A percentile compares a stretch with the other conserved stretches of the same genome.
These are phyloP conservation scores for Pseudomyrmex sp. DNA, from an alignment of 1,140 invertebrate species.

Conservation along the genomic window DNA sequence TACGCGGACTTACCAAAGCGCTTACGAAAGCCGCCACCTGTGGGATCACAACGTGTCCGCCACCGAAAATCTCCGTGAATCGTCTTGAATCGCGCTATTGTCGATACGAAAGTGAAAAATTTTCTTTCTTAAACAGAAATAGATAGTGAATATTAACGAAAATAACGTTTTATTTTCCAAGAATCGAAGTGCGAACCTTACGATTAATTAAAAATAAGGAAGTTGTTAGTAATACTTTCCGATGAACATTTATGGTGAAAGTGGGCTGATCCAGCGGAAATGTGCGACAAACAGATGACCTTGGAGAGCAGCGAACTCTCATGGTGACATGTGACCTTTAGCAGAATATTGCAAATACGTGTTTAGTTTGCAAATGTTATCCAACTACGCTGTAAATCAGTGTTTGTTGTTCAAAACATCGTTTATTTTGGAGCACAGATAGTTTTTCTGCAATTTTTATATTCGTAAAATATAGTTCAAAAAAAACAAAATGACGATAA, in stretches of 20 bases:
- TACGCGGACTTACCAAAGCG: not conserved
- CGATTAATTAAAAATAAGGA: not conserved
- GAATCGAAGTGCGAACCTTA: not conserved
- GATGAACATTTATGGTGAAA: constrained; percentile 46
- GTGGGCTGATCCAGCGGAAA: constrained; percentile 23
- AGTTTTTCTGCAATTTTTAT: not conserved
- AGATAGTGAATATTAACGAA: not conserved
- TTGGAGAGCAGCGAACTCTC: constrained; percentile 43
- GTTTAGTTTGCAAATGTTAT: not conserved
- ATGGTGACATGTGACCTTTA: constrained; percentile 50
- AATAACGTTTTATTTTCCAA: not conserved
- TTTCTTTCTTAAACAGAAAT: not conserved
- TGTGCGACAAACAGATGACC: constrained; percentile 58
- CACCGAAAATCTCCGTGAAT: constrained; percentile 50
- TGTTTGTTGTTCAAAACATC: not conserved
- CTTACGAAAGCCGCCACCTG: constrained; percentile 66
- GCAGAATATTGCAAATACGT: constrained; percentile 3
- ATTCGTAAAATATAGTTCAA: not conserved
- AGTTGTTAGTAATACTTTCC: not conserved
- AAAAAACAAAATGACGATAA: too few species aligned
- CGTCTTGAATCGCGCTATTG: constrained; percentile 18
- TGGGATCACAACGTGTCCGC: constrained; percentile 67
- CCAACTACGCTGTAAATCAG: not conserved
- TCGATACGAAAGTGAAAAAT: constrained; percentile 16
- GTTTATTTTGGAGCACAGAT: not conserved